These are phyloP conservation scores for Helarctos malayanus DNA, from an alignment of 2,797 vertebrate species.

Conservation along the genomic window DNA sequence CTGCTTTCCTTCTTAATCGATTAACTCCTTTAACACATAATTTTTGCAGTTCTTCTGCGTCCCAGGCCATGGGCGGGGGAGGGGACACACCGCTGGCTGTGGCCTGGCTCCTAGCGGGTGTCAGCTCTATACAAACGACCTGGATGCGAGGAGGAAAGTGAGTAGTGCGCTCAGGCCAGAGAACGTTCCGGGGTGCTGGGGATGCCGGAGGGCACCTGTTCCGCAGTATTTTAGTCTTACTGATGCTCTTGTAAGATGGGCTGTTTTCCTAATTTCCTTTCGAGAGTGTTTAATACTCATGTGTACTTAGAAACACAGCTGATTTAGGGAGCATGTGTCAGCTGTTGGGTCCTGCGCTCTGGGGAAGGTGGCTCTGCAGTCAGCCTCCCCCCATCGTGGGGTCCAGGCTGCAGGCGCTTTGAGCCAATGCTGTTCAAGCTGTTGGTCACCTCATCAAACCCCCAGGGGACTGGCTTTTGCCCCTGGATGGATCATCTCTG, in stretches of 20 bases:
- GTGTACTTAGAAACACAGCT: not conserved
- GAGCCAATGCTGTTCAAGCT: not conserved
- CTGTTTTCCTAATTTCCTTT: not conserved
- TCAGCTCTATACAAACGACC: fast-evolving
- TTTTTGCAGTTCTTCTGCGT: not conserved
- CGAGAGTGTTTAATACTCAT: not conserved
- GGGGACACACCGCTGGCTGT: not conserved
- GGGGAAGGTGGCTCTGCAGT: not conserved
- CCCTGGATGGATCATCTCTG: not conserved
- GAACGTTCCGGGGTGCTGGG: not conserved
- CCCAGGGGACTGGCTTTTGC: not conserved
- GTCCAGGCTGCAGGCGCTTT: not conserved
- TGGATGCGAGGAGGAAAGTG: fast-evolving
- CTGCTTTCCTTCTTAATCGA: not conserved
- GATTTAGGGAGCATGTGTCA: not conserved
- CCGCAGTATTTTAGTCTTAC: not conserved
- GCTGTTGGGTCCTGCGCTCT: not conserved
- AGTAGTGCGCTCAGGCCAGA: not conserved
- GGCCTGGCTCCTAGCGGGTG: not conserved
- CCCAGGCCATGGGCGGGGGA: not conserved
- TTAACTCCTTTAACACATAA: not conserved
- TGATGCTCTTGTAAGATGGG: not conserved
- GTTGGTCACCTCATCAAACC: not conserved
- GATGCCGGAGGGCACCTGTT: not conserved
- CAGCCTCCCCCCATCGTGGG: not conserved